Evolutionary conservation across 2,797 vertebrate genomes (phyloP).

Genomic region (Thaleichthys pacificus): DNA sequence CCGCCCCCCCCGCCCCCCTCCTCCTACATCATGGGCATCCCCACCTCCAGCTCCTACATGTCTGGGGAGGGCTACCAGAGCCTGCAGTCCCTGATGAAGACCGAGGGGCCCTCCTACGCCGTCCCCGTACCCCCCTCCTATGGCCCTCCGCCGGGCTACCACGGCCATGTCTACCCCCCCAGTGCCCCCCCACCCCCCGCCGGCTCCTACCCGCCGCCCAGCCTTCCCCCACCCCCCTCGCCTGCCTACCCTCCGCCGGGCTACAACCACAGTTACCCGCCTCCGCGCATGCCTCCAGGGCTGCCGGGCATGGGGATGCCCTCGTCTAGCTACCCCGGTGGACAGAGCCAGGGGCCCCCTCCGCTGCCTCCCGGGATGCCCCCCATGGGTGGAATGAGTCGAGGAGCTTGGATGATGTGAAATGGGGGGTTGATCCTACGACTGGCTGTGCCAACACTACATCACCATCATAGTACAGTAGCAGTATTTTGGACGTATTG

Average conservation of each 20-base stretch:
- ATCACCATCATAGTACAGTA: not conserved
- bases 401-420: constrained; percentile 84
- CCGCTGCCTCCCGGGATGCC: constrained; percentile 82
- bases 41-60: constrained; percentile 87
- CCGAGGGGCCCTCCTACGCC: constrained; percentile 80
- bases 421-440: too few relatives aligned
- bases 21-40: constrained; percentile 84
- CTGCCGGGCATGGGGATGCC: constrained; percentile 67
- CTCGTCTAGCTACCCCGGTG: constrained; percentile 75
- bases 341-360: constrained; percentile 81
- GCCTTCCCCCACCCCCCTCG: constrained; percentile 75
- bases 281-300: constrained; percentile 70
- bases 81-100: constrained; percentile 89
- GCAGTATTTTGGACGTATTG: not conserved
- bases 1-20: constrained; percentile 77
- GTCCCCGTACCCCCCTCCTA: constrained; percentile 77
- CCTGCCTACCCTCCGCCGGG: constrained; percentile 80
- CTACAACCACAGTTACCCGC: constrained; percentile 66
- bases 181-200: constrained; percentile 77
- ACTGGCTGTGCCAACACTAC: constrained; percentile 6
- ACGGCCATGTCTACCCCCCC: constrained; percentile 79
- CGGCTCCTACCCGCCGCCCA: constrained; percentile 76
- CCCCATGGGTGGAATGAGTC: constrained; percentile 64
- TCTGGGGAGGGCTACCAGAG: constrained; percentile 86
- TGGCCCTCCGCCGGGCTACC: constrained; percentile 78